Percentiles rank a stretch among this genome's conserved stretches.
Conservation (phyloP, 2,797 vertebrate species). For the Clamator glandarius region DNA sequence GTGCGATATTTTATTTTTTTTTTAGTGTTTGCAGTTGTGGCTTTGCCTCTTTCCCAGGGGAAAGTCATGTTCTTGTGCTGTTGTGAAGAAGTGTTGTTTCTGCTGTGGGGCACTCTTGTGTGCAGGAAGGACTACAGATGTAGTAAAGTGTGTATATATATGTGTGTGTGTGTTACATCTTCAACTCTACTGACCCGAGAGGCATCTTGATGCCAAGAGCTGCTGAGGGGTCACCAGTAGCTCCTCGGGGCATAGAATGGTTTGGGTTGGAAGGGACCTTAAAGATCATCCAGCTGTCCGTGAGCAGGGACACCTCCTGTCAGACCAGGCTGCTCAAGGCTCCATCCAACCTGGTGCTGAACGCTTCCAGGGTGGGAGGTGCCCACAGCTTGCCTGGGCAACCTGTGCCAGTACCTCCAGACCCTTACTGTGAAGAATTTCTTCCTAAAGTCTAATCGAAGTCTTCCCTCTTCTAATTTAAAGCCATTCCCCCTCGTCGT, state of each 20-base stretch:
- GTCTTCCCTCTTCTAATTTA: too few species aligned
- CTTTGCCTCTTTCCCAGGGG: background rate
- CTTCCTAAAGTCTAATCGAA: too few species aligned
- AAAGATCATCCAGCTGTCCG: too few species aligned
- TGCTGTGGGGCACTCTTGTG: background rate
- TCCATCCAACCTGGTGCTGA: too few species aligned
- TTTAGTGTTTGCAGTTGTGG: background rate
- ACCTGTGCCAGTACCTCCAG: too few species aligned
- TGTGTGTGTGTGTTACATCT: rapidly evolving
- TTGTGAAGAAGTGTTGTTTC: background rate
- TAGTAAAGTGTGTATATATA: background rate
- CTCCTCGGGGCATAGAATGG: background rate
- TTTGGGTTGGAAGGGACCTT: too few species aligned
- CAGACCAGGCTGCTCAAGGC: too few species aligned
- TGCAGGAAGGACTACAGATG: background rate
- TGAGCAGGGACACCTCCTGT: too few species aligned
- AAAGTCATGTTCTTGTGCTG: background rate
- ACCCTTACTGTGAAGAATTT: too few species aligned
- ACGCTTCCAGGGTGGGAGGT: too few species aligned
- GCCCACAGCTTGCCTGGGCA: too few species aligned
- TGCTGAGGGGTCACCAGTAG: background rate
- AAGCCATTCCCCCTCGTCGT: too few species aligned
- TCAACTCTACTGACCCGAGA: background rate
- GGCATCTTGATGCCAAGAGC: background rate
- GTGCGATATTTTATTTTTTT: background rate